Conservation (phyloP, 2,797 vertebrate species). For the Orientallactaga sibirica region DNA sequence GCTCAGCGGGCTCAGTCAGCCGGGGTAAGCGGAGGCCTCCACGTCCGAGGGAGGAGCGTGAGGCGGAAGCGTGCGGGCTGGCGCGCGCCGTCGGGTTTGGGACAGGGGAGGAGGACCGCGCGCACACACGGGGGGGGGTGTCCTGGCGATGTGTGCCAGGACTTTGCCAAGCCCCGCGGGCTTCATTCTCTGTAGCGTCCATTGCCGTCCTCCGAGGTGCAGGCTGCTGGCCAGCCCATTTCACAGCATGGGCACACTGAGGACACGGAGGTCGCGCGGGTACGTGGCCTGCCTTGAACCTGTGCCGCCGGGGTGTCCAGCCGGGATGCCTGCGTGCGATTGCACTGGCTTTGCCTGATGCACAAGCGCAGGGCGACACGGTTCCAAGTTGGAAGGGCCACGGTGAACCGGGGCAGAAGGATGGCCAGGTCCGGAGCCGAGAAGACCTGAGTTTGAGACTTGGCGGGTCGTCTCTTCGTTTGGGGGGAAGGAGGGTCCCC, state of each 20-base stretch:
- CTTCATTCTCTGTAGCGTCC: not conserved
- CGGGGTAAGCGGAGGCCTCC: slow-evolving; percentile 68
- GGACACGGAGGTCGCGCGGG: not conserved
- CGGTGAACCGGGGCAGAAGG: no score
- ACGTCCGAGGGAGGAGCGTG: not conserved
- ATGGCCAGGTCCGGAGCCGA: not conserved
- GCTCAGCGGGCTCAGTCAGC: slow-evolving; percentile 53
- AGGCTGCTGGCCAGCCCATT: slow-evolving; percentile 42
- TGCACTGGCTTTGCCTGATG: no score
- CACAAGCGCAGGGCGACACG: no score
- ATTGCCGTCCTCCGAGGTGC: not conserved
- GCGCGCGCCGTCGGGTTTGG: not conserved
- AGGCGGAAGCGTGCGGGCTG: slow-evolving; percentile 30
- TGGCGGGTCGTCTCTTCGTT: no score
- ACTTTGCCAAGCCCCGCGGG: not conserved
- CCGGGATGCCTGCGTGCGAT: no score
- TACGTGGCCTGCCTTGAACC: no score
- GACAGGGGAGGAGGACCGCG: not conserved
- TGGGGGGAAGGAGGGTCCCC: no score
- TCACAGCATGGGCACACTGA: slow-evolving; percentile 47
- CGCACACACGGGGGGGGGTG: accelerated
- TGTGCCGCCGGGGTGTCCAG: no score
- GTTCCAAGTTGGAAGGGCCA: no score
- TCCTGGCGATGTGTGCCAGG: not conserved
- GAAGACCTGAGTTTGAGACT: not conserved